phyloP scores from a whole-genome alignment of 2,797 vertebrate species.

The Emys orbicularis region DNA sequence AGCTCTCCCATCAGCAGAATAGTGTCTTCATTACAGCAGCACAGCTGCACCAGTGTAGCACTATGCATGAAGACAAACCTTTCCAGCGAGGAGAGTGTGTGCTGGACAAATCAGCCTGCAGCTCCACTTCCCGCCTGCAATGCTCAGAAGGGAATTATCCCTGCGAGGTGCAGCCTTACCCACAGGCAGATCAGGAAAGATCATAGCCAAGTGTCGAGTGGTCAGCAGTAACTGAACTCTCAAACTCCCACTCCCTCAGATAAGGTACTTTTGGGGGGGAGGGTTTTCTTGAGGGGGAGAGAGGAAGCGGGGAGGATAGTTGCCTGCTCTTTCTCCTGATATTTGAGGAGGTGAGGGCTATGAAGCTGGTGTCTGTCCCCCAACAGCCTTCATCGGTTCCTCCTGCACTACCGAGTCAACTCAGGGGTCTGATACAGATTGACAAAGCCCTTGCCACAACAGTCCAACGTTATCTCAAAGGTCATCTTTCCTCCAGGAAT shows the following conservation, averaged over 20 bases:
- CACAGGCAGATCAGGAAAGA: neutral
- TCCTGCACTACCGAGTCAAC: fast-evolving
- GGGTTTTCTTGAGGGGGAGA: neutral
- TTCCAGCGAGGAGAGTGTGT: neutral
- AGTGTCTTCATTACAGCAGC: no score
- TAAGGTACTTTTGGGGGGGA: neutral
- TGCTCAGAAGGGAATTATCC: neutral
- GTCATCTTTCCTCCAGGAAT: neutral
- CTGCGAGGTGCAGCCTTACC: neutral
- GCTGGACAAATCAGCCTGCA: neutral
- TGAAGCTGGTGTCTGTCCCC: neutral
- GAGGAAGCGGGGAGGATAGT: neutral
- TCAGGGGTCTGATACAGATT: neutral
- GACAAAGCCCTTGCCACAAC: neutral
- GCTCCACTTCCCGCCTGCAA: neutral
- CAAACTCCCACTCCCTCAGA: neutral
- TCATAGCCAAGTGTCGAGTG: no score
- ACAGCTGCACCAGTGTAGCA: no score
- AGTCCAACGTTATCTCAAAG: neutral
- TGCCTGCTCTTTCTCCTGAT: neutral
- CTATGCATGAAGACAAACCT: no score
- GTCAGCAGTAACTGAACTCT: neutral
- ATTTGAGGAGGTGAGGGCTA: neutral
- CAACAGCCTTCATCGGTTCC: neutral
- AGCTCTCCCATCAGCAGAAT: no score